These are phyloP conservation scores for Drosophila pegasa DNA, from an alignment of 2,888 invertebrate species.

Conservation along the genomic window DNA sequence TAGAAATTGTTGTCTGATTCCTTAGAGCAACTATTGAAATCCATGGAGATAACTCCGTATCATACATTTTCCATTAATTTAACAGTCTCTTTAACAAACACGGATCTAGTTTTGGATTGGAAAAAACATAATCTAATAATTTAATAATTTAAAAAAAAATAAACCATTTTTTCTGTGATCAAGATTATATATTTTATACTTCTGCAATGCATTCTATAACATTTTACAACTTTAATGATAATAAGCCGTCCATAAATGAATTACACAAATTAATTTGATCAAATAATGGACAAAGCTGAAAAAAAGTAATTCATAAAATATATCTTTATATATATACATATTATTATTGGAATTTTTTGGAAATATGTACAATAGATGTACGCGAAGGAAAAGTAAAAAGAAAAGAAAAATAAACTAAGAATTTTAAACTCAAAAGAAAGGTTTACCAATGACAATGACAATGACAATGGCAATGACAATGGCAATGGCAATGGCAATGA, in stretches of 20 bases:
- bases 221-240: background rate
- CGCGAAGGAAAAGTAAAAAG: conserved; percentile 1
- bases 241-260: background rate
- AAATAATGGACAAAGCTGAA: background rate
- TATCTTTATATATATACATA: conserved; percentile 26
- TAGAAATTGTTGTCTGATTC: no score
- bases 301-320: conserved; percentile 31
- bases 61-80: no score
- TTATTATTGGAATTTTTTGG: conserved; percentile 31
- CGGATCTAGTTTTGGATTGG: no score
- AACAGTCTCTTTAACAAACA: no score
- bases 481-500: background rate
- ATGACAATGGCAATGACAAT: background rate
- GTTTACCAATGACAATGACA: background rate
- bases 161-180: no score
- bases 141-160: no score
- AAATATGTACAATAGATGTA: conserved; percentile 19
- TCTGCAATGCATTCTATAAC: background rate
- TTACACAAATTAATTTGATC: background rate
- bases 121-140: no score
- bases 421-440: conserved; percentile 6
- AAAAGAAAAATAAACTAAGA: background rate
- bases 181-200: background rate
- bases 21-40: no score
- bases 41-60: no score